Base-by-base conservation (phyloP, 2,113 vertebrate species). In the Xenopus tropicalis region DNA sequence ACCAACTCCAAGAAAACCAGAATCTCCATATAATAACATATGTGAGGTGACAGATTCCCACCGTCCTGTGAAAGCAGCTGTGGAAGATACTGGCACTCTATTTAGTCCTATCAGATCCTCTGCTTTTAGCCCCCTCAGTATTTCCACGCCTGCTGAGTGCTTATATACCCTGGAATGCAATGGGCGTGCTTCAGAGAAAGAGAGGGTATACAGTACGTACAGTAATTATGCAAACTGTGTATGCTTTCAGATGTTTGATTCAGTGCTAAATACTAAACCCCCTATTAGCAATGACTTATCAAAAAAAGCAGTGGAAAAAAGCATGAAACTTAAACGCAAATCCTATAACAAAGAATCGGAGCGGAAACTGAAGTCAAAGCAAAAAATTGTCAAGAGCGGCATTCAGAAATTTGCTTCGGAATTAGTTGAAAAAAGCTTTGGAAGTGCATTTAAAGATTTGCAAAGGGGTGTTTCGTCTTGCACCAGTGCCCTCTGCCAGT, bases 331-430 rank as follows among this genome's bases (percentile, higher is more conserved):
- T 58, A 79, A 77, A 79, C 72, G 4, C 19, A 81, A 76, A 78
- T 11, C 42, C 0, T 56, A 51, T 66, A 44, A 21, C 43, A 81
- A 80, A 72, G 83, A 79, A 25, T 44, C 79, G 57, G 82, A 82
- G 67, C 84, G 82, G 37, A 80, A 83, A 77, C 81, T 69, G 70
- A 93, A 90, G 80, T 87, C 90, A 69, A 93, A 94, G 80, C 86
- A 85, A 67, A 94, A 87, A 79, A 88, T 95, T 3, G 84, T 97
- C 71, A 96, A 92, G 79, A 93, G 94, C 20, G 93, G 93, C 69
- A 95, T 99, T 85, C 97, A 99, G 79, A 94, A 90, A 83, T 96
- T 97, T 85, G 95, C 97, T 66, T 54, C 91, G 16, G 97, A 98
- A 61, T 85, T 99, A 66, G 95, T 99, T 61, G 96, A 98, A 80